Conservation (phyloP, 2,888 invertebrate species). For the Melieria crassipennis region DNA sequence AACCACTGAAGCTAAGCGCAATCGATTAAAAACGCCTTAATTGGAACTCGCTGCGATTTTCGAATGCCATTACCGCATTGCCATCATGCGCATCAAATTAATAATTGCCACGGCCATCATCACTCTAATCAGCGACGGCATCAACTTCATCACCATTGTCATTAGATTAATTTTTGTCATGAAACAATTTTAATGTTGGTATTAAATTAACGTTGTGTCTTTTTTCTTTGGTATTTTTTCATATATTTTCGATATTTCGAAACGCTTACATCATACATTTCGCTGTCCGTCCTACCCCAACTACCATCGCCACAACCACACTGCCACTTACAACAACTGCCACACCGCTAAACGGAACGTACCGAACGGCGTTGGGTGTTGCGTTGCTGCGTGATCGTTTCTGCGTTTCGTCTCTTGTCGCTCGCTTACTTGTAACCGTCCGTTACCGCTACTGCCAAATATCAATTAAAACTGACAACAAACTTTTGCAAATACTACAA, state of each 20-base stretch:
- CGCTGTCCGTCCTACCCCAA: not conserved
- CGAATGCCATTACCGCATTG: too few relatives aligned
- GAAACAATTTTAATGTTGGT: not conserved
- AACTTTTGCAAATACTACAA: conserved; percentile 10
- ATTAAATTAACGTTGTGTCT: conserved; percentile 15
- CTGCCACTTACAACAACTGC: conserved; percentile 3
- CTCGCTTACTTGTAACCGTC: conserved; percentile 5
- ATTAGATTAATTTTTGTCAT: conserved; percentile 2
- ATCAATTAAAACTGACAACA: conserved; percentile 9
- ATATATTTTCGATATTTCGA: conserved; percentile 13
- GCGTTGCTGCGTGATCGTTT: conserved; percentile 13
- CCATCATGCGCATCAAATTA: too few relatives aligned
- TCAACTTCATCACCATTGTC: not conserved
- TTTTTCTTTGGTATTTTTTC: conserved; percentile 21
- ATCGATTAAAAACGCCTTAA: not conserved
- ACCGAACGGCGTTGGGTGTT: conserved; percentile 16
- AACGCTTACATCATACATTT: conserved; percentile 9
- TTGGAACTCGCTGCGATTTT: too few relatives aligned
- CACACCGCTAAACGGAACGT: not conserved
- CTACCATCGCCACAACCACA: not conserved
- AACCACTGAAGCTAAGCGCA: not conserved
- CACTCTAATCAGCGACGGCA: not conserved
- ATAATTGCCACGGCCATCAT: not conserved
- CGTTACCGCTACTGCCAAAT: not conserved
- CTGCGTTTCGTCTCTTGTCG: conserved; percentile 21